Conservation (phyloP, 2,113 vertebrate genomes). For the Macaca nemestrina region DNA sequence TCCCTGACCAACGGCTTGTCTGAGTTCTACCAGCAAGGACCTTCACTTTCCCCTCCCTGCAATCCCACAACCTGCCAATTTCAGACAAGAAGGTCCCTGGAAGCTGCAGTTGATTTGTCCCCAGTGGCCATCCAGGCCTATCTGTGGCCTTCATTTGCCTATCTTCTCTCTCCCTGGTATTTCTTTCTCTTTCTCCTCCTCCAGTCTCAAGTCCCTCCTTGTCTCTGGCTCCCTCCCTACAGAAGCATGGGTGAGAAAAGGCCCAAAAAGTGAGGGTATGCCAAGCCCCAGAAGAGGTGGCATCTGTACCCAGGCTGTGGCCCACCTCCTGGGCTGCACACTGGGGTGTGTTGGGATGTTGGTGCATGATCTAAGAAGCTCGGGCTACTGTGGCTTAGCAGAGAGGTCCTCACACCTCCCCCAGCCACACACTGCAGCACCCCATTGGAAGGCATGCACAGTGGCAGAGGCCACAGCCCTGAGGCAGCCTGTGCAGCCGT, state of each 20-base stretch:
- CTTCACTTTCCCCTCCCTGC: neutral
- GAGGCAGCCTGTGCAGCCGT: fast-evolving
- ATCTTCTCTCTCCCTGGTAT: too few relatives aligned
- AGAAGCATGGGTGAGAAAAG: neutral
- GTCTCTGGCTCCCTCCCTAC: neutral
- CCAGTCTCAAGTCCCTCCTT: too few relatives aligned
- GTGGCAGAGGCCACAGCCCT: neutral
- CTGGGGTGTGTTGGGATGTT: fast-evolving
- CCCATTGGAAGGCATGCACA: fast-evolving
- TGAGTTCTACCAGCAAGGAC: neutral
- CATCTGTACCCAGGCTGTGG: neutral
- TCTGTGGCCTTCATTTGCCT: neutral
- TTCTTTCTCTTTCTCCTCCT: neutral
- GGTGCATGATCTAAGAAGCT: neutral
- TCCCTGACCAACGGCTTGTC: neutral
- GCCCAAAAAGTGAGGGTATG: neutral
- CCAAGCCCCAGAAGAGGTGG: neutral
- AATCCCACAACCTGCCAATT: fast-evolving
- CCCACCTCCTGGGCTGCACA: neutral
- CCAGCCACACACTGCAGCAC: neutral
- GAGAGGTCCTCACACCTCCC: too few relatives aligned
- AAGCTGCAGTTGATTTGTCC: neutral
- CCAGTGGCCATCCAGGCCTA: neutral
- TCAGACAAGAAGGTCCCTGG: neutral
- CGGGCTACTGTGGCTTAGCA: too few relatives aligned